A percentile compares a stretch with the other conserved stretches of the same genome.
phyloP scores from a whole-genome alignment of 2,888 invertebrate genomes.

The Cosmia trapezina region DNA sequence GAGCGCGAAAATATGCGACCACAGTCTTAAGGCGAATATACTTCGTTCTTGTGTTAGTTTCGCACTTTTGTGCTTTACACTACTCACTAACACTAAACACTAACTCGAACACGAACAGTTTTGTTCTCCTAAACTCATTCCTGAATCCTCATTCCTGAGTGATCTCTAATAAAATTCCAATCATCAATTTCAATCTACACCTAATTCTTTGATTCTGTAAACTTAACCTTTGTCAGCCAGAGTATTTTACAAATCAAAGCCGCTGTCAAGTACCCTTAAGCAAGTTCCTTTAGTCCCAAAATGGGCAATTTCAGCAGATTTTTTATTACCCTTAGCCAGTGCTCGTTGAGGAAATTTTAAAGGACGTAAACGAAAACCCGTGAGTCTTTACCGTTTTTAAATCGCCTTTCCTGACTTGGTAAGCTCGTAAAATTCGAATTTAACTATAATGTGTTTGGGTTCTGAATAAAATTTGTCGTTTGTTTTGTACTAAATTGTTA shows the following conservation, averaged over 20 bases:
- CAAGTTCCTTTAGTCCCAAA: slow-evolving; percentile 31
- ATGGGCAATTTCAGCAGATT: slow-evolving; percentile 45
- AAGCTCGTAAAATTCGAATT: slow-evolving; percentile 53
- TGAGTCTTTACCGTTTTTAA: slow-evolving; percentile 54
- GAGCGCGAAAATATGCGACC: too few relatives aligned
- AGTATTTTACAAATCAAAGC: slow-evolving; percentile 28
- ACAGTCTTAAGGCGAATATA: too few relatives aligned
- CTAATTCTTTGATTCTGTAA: background rate
- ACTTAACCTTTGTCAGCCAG: slow-evolving; percentile 5
- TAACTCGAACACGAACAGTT: too few relatives aligned
- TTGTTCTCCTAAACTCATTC: too few relatives aligned
- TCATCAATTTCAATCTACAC: background rate
- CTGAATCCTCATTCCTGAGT: too few relatives aligned
- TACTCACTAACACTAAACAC: too few relatives aligned
- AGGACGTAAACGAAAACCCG: slow-evolving; percentile 55
- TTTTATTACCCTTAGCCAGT: slow-evolving; percentile 46
- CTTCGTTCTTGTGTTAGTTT: too few relatives aligned
- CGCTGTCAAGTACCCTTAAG: slow-evolving; percentile 24
- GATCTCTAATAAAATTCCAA: background rate
- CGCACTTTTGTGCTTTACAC: too few relatives aligned
- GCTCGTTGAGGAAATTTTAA: slow-evolving; percentile 51
- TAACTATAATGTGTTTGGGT: slow-evolving; percentile 51
- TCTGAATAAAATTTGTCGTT: slow-evolving; percentile 49
- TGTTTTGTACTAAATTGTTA: slow-evolving; percentile 49
- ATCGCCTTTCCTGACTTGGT: slow-evolving; percentile 55